A percentile compares a stretch with the other conserved stretches of the same genome.
Conservation (phyloP, 2,113 vertebrate genomes). For the Loxodonta africana region DNA sequence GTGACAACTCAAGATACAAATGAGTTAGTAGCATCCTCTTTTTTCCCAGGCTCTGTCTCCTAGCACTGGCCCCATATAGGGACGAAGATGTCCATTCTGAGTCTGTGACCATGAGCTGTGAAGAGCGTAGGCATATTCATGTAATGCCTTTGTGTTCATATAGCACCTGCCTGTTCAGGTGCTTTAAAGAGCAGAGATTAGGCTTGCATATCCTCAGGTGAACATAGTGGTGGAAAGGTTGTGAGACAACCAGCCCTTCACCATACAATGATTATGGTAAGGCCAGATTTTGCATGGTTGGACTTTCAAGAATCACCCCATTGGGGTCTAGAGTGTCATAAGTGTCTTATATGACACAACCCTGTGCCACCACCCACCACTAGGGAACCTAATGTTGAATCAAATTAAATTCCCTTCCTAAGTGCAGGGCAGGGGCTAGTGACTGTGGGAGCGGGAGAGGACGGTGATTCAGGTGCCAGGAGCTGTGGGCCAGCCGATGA, state of each 20-base stretch:
- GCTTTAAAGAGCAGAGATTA: background rate
- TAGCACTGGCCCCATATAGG: accelerated
- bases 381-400: background rate
- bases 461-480: background rate
- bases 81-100: accelerated
- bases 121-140: accelerated
- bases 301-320: background rate
- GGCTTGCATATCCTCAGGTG: background rate
- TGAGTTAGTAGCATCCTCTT: background rate
- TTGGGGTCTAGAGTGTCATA: background rate
- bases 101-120: accelerated
- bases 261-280: background rate
- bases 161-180: too few relatives aligned
- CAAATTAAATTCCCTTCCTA: background rate
- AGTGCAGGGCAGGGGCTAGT: background rate
- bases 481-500: too few relatives aligned
- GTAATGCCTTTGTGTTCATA: too few relatives aligned
- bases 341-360: accelerated
- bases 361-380: background rate
- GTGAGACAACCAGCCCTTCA: accelerated
- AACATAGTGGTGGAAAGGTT: background rate
- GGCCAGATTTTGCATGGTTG: background rate
- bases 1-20: background rate
- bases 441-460: too few relatives aligned
- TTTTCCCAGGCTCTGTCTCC: background rate